Conservation (phyloP, 1,140 invertebrate genomes). For the Drosophila gunungcola region DNA sequence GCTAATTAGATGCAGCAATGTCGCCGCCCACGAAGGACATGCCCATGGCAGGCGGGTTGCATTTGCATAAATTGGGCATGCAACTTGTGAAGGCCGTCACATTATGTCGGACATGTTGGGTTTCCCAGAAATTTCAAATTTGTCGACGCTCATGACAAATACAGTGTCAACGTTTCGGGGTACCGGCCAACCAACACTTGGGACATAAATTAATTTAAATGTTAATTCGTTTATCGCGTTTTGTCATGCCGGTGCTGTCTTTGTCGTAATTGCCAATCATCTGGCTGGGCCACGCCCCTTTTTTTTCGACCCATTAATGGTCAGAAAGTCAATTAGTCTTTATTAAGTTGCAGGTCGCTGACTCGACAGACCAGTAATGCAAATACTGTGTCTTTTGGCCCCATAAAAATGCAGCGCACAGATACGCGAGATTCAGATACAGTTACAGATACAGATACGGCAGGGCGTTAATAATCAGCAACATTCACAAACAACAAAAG, state of each 20-base stretch:
- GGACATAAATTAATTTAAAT: constrained; percentile 77
- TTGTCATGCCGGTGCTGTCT: constrained; percentile 49
- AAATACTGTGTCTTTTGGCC: constrained; percentile 73
- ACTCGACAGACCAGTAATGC: constrained; percentile 61
- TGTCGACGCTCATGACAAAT: constrained; percentile 46
- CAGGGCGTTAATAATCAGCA: constrained; percentile 78
- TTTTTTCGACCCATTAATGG: constrained; percentile 35
- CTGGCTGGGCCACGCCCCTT: constrained; percentile 15
- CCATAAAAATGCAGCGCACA: constrained; percentile 71
- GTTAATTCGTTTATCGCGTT: constrained; percentile 78
- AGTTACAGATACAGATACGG: constrained; percentile 56
- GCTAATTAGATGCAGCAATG: constrained; percentile 67
- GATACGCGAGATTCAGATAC: constrained; percentile 39
- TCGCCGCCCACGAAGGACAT: constrained; percentile 43
- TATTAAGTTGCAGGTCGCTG: constrained; percentile 66
- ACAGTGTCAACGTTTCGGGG: constrained; percentile 42
- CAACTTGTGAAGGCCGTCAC: constrained; percentile 38
- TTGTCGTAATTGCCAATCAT: constrained; percentile 74
- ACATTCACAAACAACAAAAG: constrained; percentile 84
- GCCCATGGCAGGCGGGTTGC: constrained; percentile 35
- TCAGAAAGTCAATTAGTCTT: constrained; percentile 80
- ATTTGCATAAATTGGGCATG: constrained; percentile 73
- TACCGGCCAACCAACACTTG: constrained; percentile 38
- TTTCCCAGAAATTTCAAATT: constrained; percentile 13
- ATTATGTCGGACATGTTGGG: constrained; percentile 36